Conservation (phyloP, 1,140 invertebrate genomes). For the Thaumatotibia leucotreta region DNA sequence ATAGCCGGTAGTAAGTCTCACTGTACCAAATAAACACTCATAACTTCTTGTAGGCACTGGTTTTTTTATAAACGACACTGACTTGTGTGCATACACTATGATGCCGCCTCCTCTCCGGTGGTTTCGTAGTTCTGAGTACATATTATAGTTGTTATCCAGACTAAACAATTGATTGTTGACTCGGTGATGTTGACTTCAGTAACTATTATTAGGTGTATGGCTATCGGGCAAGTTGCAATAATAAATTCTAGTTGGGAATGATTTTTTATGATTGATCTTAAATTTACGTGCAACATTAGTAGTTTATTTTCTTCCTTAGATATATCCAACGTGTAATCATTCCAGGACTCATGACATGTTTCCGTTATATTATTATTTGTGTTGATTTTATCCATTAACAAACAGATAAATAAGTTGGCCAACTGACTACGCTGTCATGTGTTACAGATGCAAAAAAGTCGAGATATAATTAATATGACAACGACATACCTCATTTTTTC, state of each 20-base stretch:
- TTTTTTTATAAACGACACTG: not conserved
- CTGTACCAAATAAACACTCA: too few species aligned
- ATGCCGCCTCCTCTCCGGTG: not conserved
- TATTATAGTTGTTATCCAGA: not conserved
- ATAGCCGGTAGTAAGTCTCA: too few species aligned
- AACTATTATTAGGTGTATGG: not conserved
- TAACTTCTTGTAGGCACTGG: not conserved
- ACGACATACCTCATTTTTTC: too few species aligned
- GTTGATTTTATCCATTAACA: not conserved
- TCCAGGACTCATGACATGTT: not conserved
- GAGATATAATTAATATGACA: not conserved
- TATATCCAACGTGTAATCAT: not conserved
- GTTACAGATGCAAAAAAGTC: too few species aligned
- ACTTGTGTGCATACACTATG: not conserved
- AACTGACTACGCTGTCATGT: not conserved
- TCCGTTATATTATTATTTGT: not conserved
- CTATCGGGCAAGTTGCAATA: not conserved
- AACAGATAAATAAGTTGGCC: not conserved
- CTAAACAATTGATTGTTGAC: not conserved
- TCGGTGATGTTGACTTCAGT: not conserved
- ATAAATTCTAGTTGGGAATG: not conserved
- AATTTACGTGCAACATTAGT: not conserved
- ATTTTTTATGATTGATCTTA: not conserved
- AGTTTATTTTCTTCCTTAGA: not conserved
- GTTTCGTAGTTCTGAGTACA: not conserved